Conservation (phyloP, 2,888 invertebrate species). For the Melanchra persicariae region DNA sequence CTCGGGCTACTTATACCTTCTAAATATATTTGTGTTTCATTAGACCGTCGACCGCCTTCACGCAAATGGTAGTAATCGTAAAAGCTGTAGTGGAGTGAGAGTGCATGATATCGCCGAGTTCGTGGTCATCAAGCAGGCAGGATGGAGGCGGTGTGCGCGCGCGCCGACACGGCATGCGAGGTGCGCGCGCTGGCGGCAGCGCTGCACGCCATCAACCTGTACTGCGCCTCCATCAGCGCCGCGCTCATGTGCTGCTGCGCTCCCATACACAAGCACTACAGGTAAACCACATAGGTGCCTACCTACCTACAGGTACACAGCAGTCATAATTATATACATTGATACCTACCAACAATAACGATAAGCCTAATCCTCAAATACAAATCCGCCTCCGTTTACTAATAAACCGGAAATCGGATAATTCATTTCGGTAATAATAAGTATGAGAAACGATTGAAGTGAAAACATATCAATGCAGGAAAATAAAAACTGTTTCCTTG, state of each 20-base stretch:
- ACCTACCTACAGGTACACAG: neutral
- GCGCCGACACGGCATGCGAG: slow-evolving; percentile 76
- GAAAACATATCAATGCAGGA: slow-evolving; percentile 8
- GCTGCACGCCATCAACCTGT: slow-evolving; percentile 85
- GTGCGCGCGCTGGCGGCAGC: slow-evolving; percentile 81
- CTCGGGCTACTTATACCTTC: neutral
- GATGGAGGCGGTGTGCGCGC: slow-evolving; percentile 85
- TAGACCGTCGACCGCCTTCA: slow-evolving; percentile 44
- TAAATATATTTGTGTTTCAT: slow-evolving; percentile 33
- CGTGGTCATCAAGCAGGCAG: slow-evolving; percentile 56
- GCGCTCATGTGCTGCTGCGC: slow-evolving; percentile 86
- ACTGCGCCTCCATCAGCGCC: slow-evolving; percentile 85
- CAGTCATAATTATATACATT: no score
- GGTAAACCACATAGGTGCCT: slow-evolving; percentile 72
- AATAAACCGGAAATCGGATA: slow-evolving; percentile 15
- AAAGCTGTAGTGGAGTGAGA: slow-evolving; percentile 38
- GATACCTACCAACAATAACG: neutral
- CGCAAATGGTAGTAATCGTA: slow-evolving; percentile 36
- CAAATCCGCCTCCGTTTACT: slow-evolving; percentile 18
- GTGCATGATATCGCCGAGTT: slow-evolving; percentile 27
- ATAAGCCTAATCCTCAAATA: slow-evolving; percentile 3
- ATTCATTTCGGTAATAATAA: no score
- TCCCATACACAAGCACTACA: slow-evolving; percentile 72
- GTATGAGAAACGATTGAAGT: slow-evolving; percentile 19
- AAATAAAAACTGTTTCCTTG: slow-evolving; percentile 30